Evolutionary conservation across 2,888 invertebrate species (phyloP), one percentile per base, ranked within the genome.

Genomic region (Aleiodes testaceus): DNA sequence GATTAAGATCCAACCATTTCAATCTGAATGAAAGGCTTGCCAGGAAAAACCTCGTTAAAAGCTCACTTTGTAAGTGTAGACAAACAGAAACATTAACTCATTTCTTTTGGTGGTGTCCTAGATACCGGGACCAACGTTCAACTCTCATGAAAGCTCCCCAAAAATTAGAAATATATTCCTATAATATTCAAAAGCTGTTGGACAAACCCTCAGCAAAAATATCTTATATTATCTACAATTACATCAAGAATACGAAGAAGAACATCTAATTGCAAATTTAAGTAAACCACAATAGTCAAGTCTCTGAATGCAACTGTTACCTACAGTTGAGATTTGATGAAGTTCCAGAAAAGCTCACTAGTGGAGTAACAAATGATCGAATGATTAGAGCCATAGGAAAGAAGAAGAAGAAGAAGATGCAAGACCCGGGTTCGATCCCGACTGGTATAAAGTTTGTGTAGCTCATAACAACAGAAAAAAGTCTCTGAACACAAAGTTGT

Each of bases 1-100:
- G 53, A 26, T 26, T 53, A 30, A 26, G 53, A 22, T 22, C 30
- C 1, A 53, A 53, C 26, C 53, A 53, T 6, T 30, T 26, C 53
- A 22, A 22, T 18, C 18, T 52, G 1, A 52, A 52, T 18, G 20
- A 52, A 22, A 52, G 52, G 4, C 22, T 52, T 7, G 52, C 52
- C 18, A 52, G 52, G 52, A 18, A 52, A n/a, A 52, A 52, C 18
- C 6, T 18, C 4, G 14, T 53, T 26, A 12, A 20, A 11, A 26
- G 26, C 16, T 12, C 6, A 22, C 12, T 53, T 22, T 53, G 26
- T 3, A 26, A 53, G 12, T 53, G 53, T 14, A 14, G 16, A n/a
- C 53, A 53, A 26, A 9, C 11, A n/a, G 26, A 53, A 53, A 53
- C 53, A 12, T 30, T 26, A 11, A n/a, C 53, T 12, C 53, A 53